Evolutionary conservation across 1,140 invertebrate species (phyloP).

Genomic region (Aricia agestis): DNA sequence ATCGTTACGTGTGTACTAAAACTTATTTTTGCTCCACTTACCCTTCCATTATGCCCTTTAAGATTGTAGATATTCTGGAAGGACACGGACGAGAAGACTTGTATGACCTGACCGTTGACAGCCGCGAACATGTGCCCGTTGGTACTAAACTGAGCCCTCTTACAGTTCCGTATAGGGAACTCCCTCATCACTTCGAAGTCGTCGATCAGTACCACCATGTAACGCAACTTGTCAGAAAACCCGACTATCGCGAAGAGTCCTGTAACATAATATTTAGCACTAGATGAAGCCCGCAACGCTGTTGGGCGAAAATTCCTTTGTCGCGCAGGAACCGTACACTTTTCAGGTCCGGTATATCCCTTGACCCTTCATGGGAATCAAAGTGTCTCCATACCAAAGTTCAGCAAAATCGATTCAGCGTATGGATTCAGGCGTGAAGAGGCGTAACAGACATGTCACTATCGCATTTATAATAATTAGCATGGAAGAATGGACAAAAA

Average conservation of each 20-base stretch:
- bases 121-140: conserved; percentile 90
- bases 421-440: too few relatives aligned
- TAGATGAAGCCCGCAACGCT: too few relatives aligned
- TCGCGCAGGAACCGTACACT: too few relatives aligned
- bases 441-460: too few relatives aligned
- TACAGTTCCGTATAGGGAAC: conserved; percentile 84
- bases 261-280: conserved; percentile 36
- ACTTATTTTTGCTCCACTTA: conserved; percentile 54
- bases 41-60: conserved; percentile 87
- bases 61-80: conserved; percentile 83
- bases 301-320: too few relatives aligned
- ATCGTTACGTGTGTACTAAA: too few relatives aligned
- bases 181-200: conserved; percentile 88
- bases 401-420: too few relatives aligned
- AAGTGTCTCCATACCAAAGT: too few relatives aligned
- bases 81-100: conserved; percentile 85
- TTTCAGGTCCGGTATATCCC: too few relatives aligned
- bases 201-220: conserved; percentile 91
- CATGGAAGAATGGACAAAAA: too few relatives aligned
- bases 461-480: too few relatives aligned
- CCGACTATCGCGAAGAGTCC: conserved; percentile 91
- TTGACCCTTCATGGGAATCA: too few relatives aligned
- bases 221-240: conserved; percentile 92
- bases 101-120: conserved; percentile 86
- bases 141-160: conserved; percentile 83